Base-by-base conservation (phyloP, 2,113 vertebrate genomes). In the Coracopsis vasa region DNA sequence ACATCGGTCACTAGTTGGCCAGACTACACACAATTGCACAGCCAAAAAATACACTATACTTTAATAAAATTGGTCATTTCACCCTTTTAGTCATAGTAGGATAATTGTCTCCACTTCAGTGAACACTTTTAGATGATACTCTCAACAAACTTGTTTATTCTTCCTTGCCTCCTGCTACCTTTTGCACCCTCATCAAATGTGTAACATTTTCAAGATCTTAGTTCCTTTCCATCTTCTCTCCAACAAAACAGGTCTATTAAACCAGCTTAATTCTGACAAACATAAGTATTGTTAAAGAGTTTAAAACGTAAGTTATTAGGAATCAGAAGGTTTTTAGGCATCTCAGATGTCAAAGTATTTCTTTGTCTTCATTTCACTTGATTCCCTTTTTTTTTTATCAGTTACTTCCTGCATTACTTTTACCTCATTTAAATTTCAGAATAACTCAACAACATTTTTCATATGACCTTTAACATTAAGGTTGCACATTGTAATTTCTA, bases 11-110 rank as follows among this genome's bases (percentile, higher is more conserved):
- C 54, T 86, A 88, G 20, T 67, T 97, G 93, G 92, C 92, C 64
- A 94, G 75, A 94, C 82, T 90, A 94, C 67, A 86, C 33, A 95
- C 20, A 77, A 35, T 47, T 90, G 90, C 78, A 69, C 44, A 90
- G 92, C 90, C 96, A 97, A 95, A 90, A 90, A 51, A 96, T 15
- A 92, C 41, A 81, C 71, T 65, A 51, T 28, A 61, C 27, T 80
- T 93, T 23, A 92, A 93, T 84, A 94, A 92, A 94, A 96, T 78
- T 27, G 88, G 71, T 86, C 69, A 83, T 94, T 96, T 72, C 80
- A 94, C 39, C 50, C 79, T 86, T 91, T 82, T 48, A 90, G 87
- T 90, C 66, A 80, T 61, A 90, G 71, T 42, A 95, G 58, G 45
- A 72, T 54, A 71, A 81, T 48, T 72, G 21, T 47, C 72, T 93